A percentile compares a stretch with the other conserved stretches of the same genome.
Conservation (phyloP, 1,140 invertebrate genomes). For the Gerris buenoi region DNA sequence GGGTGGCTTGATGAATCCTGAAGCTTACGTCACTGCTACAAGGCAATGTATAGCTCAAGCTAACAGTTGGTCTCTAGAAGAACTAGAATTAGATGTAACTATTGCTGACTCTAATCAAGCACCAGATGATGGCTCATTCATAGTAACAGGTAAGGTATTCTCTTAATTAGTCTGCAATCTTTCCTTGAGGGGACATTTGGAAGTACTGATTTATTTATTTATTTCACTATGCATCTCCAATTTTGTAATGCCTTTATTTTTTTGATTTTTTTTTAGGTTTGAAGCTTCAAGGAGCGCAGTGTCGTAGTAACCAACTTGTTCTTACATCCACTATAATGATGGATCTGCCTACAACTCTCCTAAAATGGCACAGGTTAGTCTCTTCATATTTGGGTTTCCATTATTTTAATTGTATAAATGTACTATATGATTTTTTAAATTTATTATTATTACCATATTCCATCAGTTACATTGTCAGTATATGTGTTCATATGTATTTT, state of each 20-base stretch:
- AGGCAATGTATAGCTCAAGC: conserved; percentile 91
- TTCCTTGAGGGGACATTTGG: too few species aligned
- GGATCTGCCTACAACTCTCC: conserved; percentile 71
- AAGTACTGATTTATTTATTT: too few species aligned
- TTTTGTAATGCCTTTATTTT: too few species aligned
- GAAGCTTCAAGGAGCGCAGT: conserved; percentile 87
- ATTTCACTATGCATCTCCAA: too few species aligned
- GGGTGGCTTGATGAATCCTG: conserved; percentile 90
- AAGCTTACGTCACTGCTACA: conserved; percentile 97
- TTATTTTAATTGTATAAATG: too few species aligned
- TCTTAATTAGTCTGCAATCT: neutral
- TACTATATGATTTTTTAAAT: too few species aligned
- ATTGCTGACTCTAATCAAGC: conserved; percentile 43
- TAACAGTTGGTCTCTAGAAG: conserved; percentile 85
- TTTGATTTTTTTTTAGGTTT: conserved; percentile 55
- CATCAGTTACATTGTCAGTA: too few species aligned
- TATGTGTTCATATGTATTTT: too few species aligned
- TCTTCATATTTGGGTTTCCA: too few species aligned
- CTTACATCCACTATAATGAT: conserved; percentile 89
- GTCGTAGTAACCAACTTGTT: conserved; percentile 74
- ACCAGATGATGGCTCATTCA: conserved; percentile 64
- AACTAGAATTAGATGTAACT: conserved; percentile 77
- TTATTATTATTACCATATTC: too few species aligned
- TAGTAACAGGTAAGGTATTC: conserved; percentile 42
- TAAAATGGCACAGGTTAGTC: conserved; percentile 72